Evolutionary conservation across 2,888 invertebrate genomes (phyloP).

Genomic region (Drymonia ruficornis): DNA sequence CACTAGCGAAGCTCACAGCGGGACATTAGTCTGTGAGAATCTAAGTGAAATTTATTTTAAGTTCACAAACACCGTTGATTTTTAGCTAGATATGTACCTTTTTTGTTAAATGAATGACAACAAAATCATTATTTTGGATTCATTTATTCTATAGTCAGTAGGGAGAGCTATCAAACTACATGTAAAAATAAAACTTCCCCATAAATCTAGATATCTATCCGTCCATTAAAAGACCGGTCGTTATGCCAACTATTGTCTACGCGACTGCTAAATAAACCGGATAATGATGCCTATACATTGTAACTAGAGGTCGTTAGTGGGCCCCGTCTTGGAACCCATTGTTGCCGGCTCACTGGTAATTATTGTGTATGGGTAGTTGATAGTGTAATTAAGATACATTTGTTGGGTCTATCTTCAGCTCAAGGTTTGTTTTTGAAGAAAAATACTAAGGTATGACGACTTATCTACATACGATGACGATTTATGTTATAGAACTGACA

Average conservation of each 20-base stretch:
- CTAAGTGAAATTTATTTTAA: too few species aligned
- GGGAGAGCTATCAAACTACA: too few species aligned
- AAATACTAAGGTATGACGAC: too few species aligned
- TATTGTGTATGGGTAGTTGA: slow-evolving; percentile 26
- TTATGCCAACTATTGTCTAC: slow-evolving; percentile 24
- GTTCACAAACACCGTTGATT: too few species aligned
- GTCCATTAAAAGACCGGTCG: slow-evolving; percentile 18
- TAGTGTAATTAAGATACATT: slow-evolving; percentile 20
- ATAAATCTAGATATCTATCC: slow-evolving; percentile 5
- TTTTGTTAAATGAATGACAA: too few species aligned
- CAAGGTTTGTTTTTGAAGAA: not conserved
- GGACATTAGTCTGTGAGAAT: too few species aligned
- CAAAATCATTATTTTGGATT: too few species aligned
- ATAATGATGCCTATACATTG: slow-evolving; percentile 41
- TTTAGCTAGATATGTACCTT: too few species aligned
- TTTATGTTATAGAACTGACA: too few species aligned
- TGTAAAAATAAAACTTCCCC: not conserved
- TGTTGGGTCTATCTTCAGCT: not conserved
- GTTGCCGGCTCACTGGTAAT: slow-evolving; percentile 23
- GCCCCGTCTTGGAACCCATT: slow-evolving; percentile 27
- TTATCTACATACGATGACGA: too few species aligned
- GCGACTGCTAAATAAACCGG: slow-evolving; percentile 29
- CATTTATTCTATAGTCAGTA: too few species aligned
- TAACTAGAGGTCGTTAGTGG: slow-evolving; percentile 41
- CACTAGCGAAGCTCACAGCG: too few species aligned